Evolutionary conservation across 2,797 vertebrate species (phyloP).

Genomic region (Aselliscus stoliczkanus): DNA sequence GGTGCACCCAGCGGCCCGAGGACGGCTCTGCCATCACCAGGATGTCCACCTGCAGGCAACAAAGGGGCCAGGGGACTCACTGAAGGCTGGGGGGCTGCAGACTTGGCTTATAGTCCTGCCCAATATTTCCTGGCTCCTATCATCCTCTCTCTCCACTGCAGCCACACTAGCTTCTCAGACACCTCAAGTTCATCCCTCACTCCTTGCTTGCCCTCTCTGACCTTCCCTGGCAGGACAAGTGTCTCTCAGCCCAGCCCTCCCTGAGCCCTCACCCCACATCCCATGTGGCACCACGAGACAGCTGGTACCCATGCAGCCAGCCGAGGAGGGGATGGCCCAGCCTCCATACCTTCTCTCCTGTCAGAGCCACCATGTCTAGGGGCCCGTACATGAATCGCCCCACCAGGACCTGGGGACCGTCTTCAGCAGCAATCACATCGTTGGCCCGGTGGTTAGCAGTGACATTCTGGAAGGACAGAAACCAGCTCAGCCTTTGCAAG

Average conservation of each 20-base stretch:
- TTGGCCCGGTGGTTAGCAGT: constrained; percentile 97
- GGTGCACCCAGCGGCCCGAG: constrained; percentile 94
- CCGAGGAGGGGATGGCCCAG: neutral
- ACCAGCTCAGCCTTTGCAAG: neutral
- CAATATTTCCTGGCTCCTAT: neutral
- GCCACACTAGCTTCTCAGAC: neutral
- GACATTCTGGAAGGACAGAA: constrained; percentile 88
- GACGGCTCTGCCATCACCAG: constrained; percentile 95
- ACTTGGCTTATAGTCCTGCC: neutral
- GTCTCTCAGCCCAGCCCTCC: accelerated
- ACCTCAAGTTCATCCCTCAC: neutral
- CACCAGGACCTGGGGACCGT: constrained; percentile 91
- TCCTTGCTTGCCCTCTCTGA: accelerated
- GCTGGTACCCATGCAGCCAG: accelerated
- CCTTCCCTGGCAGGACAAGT: accelerated
- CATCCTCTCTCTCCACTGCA: neutral
- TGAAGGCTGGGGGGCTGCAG: neutral
- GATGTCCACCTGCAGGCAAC: constrained; percentile 90
- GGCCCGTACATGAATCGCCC: constrained; percentile 99
- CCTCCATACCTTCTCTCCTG: constrained; percentile 93
- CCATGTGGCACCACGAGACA: neutral
- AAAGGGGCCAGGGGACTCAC: neutral
- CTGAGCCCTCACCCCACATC: accelerated
- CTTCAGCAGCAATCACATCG: constrained; percentile 93
- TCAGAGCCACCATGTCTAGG: constrained; percentile 98